Conservation (phyloP, 2,113 vertebrate species). For the Nannospalax galili region DNA sequence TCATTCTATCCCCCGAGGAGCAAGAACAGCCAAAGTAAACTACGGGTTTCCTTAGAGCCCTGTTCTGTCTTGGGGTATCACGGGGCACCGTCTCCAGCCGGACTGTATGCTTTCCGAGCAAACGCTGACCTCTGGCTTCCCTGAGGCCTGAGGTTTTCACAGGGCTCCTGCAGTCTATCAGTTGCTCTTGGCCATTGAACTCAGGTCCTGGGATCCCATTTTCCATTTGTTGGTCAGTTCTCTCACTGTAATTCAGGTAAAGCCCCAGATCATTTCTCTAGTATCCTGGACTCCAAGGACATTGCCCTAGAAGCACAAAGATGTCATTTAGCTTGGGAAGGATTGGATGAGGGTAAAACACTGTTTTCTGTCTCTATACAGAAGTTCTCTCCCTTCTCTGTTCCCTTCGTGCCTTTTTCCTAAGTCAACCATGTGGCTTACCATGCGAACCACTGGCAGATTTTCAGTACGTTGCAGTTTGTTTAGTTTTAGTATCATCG, state of each 20-base stretch:
- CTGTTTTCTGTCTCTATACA: neutral
- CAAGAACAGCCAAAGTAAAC: neutral
- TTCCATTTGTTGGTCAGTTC: neutral
- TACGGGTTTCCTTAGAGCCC: neutral
- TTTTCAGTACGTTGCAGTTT: neutral
- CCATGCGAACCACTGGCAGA: neutral
- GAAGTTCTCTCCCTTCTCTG: neutral
- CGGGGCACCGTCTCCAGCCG: neutral
- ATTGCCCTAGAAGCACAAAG: neutral
- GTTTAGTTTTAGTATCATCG: neutral
- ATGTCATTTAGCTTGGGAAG: neutral
- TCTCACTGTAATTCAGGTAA: neutral
- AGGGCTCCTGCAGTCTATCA: no score
- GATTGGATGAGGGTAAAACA: accelerated
- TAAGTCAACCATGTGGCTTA: neutral
- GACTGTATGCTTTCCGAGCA: no score
- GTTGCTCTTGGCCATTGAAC: no score
- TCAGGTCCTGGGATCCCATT: no score
- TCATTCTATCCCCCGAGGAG: neutral
- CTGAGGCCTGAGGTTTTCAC: no score
- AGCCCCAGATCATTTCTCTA: neutral
- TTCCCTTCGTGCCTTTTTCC: neutral
- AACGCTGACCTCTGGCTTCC: no score
- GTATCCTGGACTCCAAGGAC: neutral
- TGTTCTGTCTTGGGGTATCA: neutral